These are phyloP conservation scores for Rhinopithecus roxellana DNA, from an alignment of 2,113 vertebrate genomes.

Conservation along the genomic window DNA sequence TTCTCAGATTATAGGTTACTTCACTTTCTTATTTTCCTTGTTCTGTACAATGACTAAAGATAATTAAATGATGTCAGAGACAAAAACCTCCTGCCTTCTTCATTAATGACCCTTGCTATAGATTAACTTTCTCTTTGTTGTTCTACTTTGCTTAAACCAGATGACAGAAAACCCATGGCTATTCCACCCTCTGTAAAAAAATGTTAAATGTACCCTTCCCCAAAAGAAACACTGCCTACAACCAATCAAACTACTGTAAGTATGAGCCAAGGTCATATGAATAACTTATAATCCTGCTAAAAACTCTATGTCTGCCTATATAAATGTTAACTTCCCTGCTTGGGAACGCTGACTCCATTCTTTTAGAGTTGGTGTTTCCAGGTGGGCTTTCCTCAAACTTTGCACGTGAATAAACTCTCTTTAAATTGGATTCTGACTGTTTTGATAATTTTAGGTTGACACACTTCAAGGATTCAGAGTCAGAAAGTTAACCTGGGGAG, in stretches of 20 bases:
- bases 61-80: not conserved
- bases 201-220: not conserved
- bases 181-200: not conserved
- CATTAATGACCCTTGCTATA: not conserved
- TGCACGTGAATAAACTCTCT: not conserved
- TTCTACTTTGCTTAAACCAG: not conserved
- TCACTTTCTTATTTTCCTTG: not conserved
- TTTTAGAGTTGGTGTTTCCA: not conserved
- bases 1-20: not conserved
- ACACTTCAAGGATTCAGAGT: not conserved
- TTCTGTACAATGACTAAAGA: not conserved
- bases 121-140: not conserved
- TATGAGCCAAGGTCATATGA: not conserved
- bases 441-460: not conserved
- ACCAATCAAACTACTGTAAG: not conserved
- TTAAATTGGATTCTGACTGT: not conserved
- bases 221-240: not conserved
- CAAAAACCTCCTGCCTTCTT: not conserved
- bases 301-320: not conserved
- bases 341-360: not conserved
- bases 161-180: not conserved
- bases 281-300: not conserved
- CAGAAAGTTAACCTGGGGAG: not conserved
- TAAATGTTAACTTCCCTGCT: not conserved
- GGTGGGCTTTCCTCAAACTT: not conserved